A percentile compares a stretch with the other conserved stretches of the same genome.
Evolutionary conservation across 2,888 invertebrate genomes (phyloP).

Genomic region (Heteropelma amictum): DNA sequence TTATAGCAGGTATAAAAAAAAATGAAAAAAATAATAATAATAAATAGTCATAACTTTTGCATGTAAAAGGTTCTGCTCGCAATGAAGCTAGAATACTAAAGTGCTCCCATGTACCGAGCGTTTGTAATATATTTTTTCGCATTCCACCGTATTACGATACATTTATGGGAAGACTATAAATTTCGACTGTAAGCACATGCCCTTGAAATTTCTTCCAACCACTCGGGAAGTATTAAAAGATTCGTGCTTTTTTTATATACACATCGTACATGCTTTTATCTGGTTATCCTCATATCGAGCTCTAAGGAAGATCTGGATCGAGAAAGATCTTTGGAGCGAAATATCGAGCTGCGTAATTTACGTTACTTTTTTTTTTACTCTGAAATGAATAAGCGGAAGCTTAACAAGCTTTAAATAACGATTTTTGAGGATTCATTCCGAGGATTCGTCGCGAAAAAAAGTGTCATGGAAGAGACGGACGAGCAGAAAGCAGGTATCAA

Average conservation of each 20-base stretch:
- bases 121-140: conserved; percentile 15
- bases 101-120: neutral
- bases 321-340: too few species aligned
- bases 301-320: too few species aligned
- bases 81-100: neutral
- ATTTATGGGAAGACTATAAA: conserved; percentile 15
- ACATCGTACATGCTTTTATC: neutral
- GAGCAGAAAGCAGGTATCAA: neutral
- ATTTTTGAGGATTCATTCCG: neutral
- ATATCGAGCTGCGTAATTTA: neutral
- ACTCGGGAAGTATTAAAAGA: neutral
- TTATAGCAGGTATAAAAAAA: neutral
- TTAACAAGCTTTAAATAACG: too few species aligned
- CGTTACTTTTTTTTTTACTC: neutral
- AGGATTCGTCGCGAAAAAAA: neutral
- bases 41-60: conserved; percentile 12
- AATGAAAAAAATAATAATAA: neutral
- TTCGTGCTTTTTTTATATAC: neutral
- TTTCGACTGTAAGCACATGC: conserved; percentile 8
- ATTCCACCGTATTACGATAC: conserved; percentile 17
- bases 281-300: too few species aligned
- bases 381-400: too few species aligned
- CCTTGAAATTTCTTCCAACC: conserved; percentile 25
- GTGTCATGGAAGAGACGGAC: neutral
- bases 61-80: conserved; percentile 10